Evolutionary conservation across 2,888 invertebrate genomes (phyloP), one percentile per base, ranked within the genome.

Genomic region (Eilema depressum): DNA sequence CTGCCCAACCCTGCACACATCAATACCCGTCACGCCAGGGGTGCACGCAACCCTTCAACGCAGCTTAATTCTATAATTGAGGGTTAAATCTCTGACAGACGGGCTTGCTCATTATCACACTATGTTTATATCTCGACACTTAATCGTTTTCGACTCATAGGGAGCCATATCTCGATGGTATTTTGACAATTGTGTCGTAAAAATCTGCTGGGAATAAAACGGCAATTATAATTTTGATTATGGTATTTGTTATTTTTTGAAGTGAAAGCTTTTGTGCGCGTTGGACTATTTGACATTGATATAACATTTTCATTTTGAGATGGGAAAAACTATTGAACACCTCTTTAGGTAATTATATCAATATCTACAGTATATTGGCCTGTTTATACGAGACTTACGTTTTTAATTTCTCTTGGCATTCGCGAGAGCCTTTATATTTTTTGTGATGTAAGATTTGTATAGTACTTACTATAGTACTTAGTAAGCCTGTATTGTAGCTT

Each of bases 61-160:
- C 86, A 83, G 90, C 91, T 93, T 95, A 94, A 95, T 94, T 92
- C 92, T 89, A 94, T 95, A 94, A 95, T 95, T 95, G 95, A 94
- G 94, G 94, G 94, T 93, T 93, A 94, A 94, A 92, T 92, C 94
- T 89, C 83, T 85, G 88, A 88, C 93, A 91, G 92, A 89, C 93
- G 89, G 91, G 86, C 86, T 82, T 84, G 85, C 91, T 93, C 93
- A 92, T 94, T 92, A 92, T 92, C 86, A 91, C 93, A 92, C 92
- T 84, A 82, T 85, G 87, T 86, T 87, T 87, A 81, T 88, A 86
- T 85, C 83, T 86, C 77, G 68, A 81, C 77, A 82, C 80, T 84
- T 84, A 77, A 85, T 86, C 84, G 75, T 84, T 83, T 77, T 78
- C 75, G 66, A 69, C 66, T 57, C 61, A 5, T 65, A 59, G 80